Base-by-base conservation (phyloP, 2,113 vertebrate genomes). In the Sus scrofa region DNA sequence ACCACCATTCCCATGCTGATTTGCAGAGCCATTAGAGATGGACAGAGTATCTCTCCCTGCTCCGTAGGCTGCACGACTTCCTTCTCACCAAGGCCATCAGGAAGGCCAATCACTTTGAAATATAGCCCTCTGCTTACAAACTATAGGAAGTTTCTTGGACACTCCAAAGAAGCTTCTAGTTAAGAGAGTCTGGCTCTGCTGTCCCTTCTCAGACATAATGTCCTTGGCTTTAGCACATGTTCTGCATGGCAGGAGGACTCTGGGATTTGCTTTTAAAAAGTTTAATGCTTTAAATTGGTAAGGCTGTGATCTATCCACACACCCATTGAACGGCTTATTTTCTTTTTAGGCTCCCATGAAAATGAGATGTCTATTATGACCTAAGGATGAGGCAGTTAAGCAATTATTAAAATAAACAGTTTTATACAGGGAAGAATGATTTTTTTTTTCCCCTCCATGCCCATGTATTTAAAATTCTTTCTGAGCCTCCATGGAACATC, bases 381-480 rank as follows among this genome's bases (percentile, higher is more conserved):
- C 75, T 52, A 81, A 90, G 13, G 27, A 84, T 32, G 71, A 7
- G 37, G 16, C 32, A n/a, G 19, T n/a, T 39, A 44, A 73, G 50
- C 73, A 86, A 89, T 81, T 77, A 30, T 52, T 70, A 91, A 95
- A 79, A 70, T 82, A 75, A 79, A 88, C 11, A 70, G 60, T 85
- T 62, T 86, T 67, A 74, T 50, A 60, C 32, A 91, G 82, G 34
- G 30, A 75, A 92, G 74, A 84, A 56, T 85, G 16, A 34, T n/a
- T 68, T 58, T 24, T 58, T 24, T 32, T 58, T 44, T 15, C 54
- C 32, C 27, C 68, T 86, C 54, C 20, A 2, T 32, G 39, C 30
- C 0, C 0, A 86, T 91, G 96, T 19, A 81, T 77, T 96, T 83
- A 92, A 89, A 97, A 97, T 89, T 96, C 68, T 56, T 86, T 94